Conservation (phyloP, 53 echinoderm and acorn worm genomes). For the Mesocentrotus franciscanus region DNA sequence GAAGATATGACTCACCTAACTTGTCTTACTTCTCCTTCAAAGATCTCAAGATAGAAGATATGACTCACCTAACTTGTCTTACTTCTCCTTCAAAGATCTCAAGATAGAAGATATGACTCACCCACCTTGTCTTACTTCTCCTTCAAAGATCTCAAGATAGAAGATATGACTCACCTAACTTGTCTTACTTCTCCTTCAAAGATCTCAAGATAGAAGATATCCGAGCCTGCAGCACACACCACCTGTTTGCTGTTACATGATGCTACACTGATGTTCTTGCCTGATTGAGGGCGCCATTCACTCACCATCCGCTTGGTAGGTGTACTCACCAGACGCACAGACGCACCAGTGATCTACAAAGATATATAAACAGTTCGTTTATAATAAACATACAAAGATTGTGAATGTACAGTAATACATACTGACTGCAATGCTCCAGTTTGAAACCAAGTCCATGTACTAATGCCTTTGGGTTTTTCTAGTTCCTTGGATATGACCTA, state of each 20-base stretch:
- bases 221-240: conserved; percentile 89
- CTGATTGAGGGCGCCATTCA: conserved; percentile 89
- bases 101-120: conserved; percentile 91
- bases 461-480: no score
- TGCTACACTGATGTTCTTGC: conserved; percentile 95
- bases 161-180: conserved; percentile 85
- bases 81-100: conserved; percentile 93
- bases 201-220: conserved; percentile 92
- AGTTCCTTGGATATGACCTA: no score
- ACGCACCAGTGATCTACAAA: conserved; percentile 87
- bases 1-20: no score
- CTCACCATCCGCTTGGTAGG: conserved; percentile 88
- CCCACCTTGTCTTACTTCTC: no score
- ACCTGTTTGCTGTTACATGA: conserved; percentile 90
- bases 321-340: conserved; percentile 88
- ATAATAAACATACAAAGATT: no score
- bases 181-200: conserved; percentile 89
- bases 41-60: no score
- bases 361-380: not conserved
- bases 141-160: no score
- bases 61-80: conserved; percentile 84
- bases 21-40: no score
- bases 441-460: no score
- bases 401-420: no score
- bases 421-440: no score